Base-by-base conservation (phyloP, 2,888 invertebrate species). In the Philereme vetulata region DNA sequence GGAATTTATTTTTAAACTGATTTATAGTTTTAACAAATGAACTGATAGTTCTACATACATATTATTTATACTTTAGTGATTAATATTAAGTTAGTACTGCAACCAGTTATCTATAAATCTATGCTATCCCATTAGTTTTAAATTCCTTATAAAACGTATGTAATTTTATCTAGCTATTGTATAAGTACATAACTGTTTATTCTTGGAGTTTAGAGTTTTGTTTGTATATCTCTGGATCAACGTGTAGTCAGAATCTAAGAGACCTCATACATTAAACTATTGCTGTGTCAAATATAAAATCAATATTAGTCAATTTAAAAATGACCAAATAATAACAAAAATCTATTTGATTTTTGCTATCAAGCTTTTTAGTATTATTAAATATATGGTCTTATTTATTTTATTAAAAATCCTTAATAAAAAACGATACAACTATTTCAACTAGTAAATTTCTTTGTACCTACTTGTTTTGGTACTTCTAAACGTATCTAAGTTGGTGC, bases 41-140 rank as follows among this genome's bases (percentile, higher is more conserved):
- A 66, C 64, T 62, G 65, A 65, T 65, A 65, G 54, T 66, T 63
- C 64, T 59, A 51, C 45, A 62, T 59, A 51, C 45, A 62, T 51
- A 1, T 53, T 46, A 52, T 60, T 64, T 57, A 49, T 64, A 65
- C 48, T 49, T 65, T 54, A 56, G 45, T 38, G 21, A 52, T 51
- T 49, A 56, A 43, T 48, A 34, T 58, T 48, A 48, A 36, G 38
- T 56, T 57, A 51, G 10, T 58, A 35, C 63, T 66, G 62, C 60
- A 52, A 60, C 65, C 63, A 54, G 60, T 51, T 51, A 47, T 35
- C 32, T 32, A 6, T 33, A 10, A 60, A 43, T 58, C 38, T 54
- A 54, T 50, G 38, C 42, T 54, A 42, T 54, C 45, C 48, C 7
- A 11, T 56, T 38, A 55, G 42, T n/a, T 35, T 48, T 34, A 34